Conservation (phyloP, 2,797 vertebrate species). For the Synanceia verrucosa region DNA sequence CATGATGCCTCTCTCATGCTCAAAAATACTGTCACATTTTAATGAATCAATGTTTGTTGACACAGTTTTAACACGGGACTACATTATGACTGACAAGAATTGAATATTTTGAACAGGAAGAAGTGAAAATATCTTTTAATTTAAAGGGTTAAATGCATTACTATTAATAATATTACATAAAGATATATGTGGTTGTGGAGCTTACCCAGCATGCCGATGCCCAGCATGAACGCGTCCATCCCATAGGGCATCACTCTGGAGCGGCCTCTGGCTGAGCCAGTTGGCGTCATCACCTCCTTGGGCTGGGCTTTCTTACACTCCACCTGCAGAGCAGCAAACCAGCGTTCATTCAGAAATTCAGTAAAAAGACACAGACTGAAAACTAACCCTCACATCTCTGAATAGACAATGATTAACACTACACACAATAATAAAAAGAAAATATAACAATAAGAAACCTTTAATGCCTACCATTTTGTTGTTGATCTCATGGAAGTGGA, state of each 20-base stretch:
- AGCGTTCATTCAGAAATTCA: background rate
- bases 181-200: background rate
- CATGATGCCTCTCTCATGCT: background rate
- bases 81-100: background rate
- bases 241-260: slow-evolving; percentile 99
- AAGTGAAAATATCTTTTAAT: background rate
- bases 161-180: background rate
- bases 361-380: background rate
- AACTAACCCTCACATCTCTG: background rate
- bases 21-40: background rate
- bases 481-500: slow-evolving; percentile 99
- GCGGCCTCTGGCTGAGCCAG: slow-evolving; percentile 93
- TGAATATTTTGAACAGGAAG: background rate
- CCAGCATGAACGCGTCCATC: slow-evolving; percentile 99
- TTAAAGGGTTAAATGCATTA: background rate
- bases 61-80: background rate
- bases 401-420: background rate
- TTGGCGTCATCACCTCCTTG: slow-evolving; percentile 99
- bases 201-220: slow-evolving; percentile 98
- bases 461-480: slow-evolving; percentile 92
- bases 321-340: slow-evolving; percentile 81
- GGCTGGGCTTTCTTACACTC: slow-evolving; percentile 99
- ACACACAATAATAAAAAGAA: no score
- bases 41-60: background rate
- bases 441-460: no score